Base-by-base conservation (phyloP, 1,140 invertebrate species). In the Orchestia grillus region DNA sequence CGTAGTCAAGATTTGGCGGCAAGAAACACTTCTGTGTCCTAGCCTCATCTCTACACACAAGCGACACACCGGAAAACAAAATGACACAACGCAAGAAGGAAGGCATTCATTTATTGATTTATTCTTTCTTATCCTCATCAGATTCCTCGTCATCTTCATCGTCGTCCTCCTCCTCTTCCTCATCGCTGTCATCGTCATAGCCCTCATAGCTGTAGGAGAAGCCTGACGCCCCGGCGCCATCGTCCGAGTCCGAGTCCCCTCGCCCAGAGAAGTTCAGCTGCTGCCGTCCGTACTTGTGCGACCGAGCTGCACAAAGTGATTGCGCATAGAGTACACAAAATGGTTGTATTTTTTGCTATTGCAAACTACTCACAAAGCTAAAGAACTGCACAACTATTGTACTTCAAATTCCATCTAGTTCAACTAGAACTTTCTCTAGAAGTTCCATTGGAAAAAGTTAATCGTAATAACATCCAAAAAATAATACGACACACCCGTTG, bases 221-320 rank as follows among this genome's bases (percentile, higher is more conserved):
- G 3, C 96, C 97, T 44, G 96, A 97, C 28, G 96, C 97, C 88
- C 97, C 97, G 96, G 97, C 97, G 44, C 97, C 97, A 87, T 97
- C 97, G 94, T 97, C 97, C n/a, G 97, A 97, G 97, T 97, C 97
- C 95, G 97, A 97, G 43, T 97, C 97, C 91, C 97, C 97, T 92
- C 97, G 97, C 97, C 97, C 97, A 95, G 97, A 98, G 97, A 98
- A 97, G 91, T 96, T 97, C 0, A 95, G 96, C 96, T 96, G 97
- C 96, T 98, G 97, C 4, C 97, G 96, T 28, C 97, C 98, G 97
- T 97, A 98, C 44, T 97, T 97, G 97, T 98, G 97, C 87, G 97
- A 97, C 16, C 97, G 97, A 96, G 97, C 97, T 98, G 97, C 44
- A 53, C 6, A 6, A 53, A 53, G 47, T 19, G n/a, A n/a, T n/a